Conservation (phyloP, 2,797 vertebrate species). For the Trematomus bernacchii region DNA sequence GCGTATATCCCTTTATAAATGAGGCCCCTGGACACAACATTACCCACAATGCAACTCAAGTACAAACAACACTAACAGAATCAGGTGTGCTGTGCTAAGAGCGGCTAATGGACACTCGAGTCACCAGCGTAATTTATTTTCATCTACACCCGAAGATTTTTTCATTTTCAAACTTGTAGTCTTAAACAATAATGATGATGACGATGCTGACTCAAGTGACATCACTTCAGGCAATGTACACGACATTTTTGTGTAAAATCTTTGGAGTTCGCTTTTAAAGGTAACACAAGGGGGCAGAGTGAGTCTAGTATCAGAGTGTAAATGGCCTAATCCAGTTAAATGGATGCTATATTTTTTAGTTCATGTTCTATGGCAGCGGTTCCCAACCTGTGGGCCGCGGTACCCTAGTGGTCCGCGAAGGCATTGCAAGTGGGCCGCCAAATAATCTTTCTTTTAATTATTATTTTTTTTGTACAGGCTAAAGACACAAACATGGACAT, state of each 20-base stretch:
- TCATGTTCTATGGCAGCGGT: conserved; percentile 11
- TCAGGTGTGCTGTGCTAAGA: neutral
- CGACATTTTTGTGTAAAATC: neutral
- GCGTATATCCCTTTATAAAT: too few relatives aligned
- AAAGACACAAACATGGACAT: too few relatives aligned
- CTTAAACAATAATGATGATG: neutral
- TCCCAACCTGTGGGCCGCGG: too few relatives aligned
- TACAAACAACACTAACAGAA: neutral
- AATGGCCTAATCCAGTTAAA: neutral
- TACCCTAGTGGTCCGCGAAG: too few relatives aligned
- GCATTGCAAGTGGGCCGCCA: too few relatives aligned
- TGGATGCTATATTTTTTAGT: conserved; percentile 1
- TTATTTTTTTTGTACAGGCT: too few relatives aligned
- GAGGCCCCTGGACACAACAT: neutral
- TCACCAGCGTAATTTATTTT: too few relatives aligned
- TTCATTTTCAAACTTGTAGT: neutral
- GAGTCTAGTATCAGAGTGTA: conserved; percentile 8
- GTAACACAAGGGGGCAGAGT: conserved; percentile 57
- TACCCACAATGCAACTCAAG: neutral
- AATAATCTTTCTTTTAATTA: too few relatives aligned
- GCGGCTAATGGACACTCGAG: neutral
- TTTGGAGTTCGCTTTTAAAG: neutral
- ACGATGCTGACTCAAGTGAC: too few relatives aligned
- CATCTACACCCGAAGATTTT: too few relatives aligned
- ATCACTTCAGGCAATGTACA: too few relatives aligned